Evolutionary conservation across 2,797 vertebrate genomes (phyloP).

Genomic region (Phylloscopus collybita): DNA sequence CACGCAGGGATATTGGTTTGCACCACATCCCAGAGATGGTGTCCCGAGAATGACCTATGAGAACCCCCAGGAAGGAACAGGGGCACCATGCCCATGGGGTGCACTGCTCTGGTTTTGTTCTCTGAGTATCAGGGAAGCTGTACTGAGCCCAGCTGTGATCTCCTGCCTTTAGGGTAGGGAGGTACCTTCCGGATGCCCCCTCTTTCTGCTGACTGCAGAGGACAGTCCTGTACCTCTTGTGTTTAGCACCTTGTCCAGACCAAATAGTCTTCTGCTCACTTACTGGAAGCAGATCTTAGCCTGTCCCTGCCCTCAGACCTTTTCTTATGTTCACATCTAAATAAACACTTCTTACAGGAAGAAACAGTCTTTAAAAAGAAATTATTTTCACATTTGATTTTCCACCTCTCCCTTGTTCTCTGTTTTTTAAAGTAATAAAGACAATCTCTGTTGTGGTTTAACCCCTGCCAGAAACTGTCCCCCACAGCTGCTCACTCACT

Average conservation of each 20-base stretch:
- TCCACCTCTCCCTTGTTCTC: not conserved
- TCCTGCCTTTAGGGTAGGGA: not conserved
- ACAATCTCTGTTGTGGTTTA: not conserved
- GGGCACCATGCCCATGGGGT: rapidly evolving
- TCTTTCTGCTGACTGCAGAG: not conserved
- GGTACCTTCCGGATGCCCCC: rapidly evolving
- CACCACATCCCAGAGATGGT: rapidly evolving
- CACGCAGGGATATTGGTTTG: not conserved
- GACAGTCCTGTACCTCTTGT: not conserved
- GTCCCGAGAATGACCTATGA: rapidly evolving
- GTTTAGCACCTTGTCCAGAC: not conserved
- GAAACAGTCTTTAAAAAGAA: not conserved
- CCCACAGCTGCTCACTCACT: not conserved
- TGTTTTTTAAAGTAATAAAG: not conserved
- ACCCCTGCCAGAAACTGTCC: not conserved
- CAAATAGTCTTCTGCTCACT: not conserved
- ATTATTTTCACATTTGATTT: not conserved
- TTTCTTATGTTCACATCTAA: not conserved
- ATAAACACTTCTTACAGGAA: not conserved
- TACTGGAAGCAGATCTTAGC: not conserved
- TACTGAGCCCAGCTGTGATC: not conserved
- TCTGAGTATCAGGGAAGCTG: rapidly evolving
- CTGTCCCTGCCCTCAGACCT: not conserved
- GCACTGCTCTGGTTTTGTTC: rapidly evolving
- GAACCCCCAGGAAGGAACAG: not conserved